Conservation (phyloP, 2,797 vertebrate species). For the Clarias fuscus region DNA sequence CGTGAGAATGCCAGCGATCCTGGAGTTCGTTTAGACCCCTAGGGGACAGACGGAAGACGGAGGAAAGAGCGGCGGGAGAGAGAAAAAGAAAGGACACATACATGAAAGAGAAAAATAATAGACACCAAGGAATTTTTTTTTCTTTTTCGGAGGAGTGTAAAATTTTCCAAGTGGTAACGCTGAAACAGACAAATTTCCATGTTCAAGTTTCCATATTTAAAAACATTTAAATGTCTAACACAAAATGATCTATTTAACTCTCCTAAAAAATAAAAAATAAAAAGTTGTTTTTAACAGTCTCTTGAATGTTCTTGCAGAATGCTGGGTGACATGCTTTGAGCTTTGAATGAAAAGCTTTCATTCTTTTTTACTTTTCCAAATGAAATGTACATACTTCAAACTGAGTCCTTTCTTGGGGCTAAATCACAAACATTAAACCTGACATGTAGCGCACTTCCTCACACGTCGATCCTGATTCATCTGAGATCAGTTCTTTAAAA, state of each 20-base stretch:
- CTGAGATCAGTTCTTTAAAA: background rate
- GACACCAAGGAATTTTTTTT: background rate
- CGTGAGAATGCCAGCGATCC: conserved; percentile 53
- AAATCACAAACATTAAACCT: background rate
- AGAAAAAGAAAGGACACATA: conserved; percentile 7
- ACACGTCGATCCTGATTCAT: background rate
- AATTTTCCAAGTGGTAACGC: background rate
- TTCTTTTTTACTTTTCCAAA: background rate
- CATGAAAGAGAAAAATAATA: conserved; percentile 1
- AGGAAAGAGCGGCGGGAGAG: background rate
- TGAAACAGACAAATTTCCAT: background rate
- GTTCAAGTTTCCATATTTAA: background rate
- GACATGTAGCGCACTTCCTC: background rate
- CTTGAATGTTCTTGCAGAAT: background rate
- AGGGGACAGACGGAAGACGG: background rate
- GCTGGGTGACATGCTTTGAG: background rate
- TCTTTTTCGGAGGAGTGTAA: background rate
- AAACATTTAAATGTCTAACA: background rate
- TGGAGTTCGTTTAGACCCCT: conserved; percentile 39
- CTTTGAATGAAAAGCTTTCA: background rate
- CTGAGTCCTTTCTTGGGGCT: background rate
- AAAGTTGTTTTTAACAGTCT: background rate
- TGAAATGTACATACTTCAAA: background rate
- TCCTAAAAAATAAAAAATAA: background rate
- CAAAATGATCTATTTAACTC: background rate